These are phyloP conservation scores for Notechis scutatus DNA, from an alignment of 2,113 vertebrate species.

Conservation along the genomic window DNA sequence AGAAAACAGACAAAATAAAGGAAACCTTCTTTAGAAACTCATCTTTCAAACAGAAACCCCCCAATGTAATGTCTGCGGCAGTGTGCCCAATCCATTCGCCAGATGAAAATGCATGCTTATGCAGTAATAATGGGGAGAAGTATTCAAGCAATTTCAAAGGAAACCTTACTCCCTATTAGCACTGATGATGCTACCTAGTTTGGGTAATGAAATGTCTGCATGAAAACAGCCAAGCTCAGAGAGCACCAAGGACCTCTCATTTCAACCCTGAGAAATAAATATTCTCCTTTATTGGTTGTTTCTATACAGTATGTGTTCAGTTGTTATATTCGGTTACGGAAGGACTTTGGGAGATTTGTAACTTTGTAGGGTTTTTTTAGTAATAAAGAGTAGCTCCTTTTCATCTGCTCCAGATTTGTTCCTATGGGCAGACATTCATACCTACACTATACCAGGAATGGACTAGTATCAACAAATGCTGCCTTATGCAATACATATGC, in stretches of 20 bases:
- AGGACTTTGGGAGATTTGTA: constrained; percentile 47
- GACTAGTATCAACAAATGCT: not conserved
- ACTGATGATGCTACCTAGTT: not conserved
- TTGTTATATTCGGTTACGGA: constrained; percentile 40
- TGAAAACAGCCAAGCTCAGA: not conserved
- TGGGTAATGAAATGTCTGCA: not conserved
- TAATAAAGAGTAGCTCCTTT: not conserved
- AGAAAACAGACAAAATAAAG: constrained; percentile 51
- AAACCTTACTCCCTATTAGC: not conserved
- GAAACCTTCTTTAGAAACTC: constrained; percentile 73
- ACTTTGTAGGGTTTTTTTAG: not conserved
- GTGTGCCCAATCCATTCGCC: constrained; percentile 31
- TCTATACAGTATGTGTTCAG: constrained; percentile 30
- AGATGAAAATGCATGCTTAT: constrained; percentile 49
- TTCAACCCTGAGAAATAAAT: not conserved
- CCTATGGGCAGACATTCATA: not conserved
- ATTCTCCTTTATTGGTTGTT: constrained; percentile 17
- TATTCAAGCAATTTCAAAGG: constrained; percentile 57
- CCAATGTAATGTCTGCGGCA: constrained; percentile 59
- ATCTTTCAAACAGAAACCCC: constrained; percentile 59
- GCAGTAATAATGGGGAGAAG: constrained; percentile 49
- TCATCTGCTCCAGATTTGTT: constrained; percentile 6
- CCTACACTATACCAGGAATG: not conserved
- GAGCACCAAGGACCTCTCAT: not conserved
- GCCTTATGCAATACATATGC: not conserved